Percentiles rank a stretch among this genome's conserved stretches.
Evolutionary conservation across 1,140 invertebrate genomes (phyloP).

Genomic region (Drosophila chauvacae): DNA sequence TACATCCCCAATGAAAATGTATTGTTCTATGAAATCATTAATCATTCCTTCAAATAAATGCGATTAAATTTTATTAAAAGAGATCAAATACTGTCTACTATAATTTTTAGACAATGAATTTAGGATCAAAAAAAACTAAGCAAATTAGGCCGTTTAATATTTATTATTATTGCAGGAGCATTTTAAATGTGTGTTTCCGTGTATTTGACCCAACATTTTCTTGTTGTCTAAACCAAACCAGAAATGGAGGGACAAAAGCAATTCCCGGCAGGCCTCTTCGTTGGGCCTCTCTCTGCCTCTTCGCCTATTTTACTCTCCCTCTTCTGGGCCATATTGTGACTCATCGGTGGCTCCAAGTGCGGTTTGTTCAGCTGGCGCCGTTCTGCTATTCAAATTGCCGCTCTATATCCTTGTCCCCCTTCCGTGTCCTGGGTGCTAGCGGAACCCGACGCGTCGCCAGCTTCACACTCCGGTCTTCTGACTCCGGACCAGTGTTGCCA

Average conservation of each 20-base stretch:
- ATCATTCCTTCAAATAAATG: neutral
- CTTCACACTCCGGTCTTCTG: constrained; percentile 49
- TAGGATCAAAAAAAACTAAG: neutral
- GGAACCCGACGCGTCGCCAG: constrained; percentile 61
- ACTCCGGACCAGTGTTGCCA: neutral
- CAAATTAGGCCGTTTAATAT: neutral
- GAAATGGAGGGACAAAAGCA: neutral
- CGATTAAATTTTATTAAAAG: neutral
- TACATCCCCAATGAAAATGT: neutral
- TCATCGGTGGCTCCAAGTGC: constrained; percentile 49
- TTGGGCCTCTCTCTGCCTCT: constrained; percentile 6
- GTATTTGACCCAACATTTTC: neutral
- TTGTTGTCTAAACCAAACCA: constrained; percentile 2
- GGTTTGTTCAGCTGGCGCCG: constrained; percentile 71
- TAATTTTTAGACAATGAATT: neutral
- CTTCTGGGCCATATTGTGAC: constrained; percentile 35
- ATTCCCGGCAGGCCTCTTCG: constrained; percentile 20
- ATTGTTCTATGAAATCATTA: neutral
- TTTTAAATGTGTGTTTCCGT: constrained; percentile 10
- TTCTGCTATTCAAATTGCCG: constrained; percentile 74
- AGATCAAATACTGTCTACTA: neutral
- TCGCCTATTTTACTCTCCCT: constrained; percentile 12
- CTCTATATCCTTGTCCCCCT: constrained; percentile 68
- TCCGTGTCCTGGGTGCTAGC: constrained; percentile 6
- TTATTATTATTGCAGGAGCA: neutral